These are phyloP conservation scores for Malaclemys terrapin DNA, from an alignment of 2,113 vertebrate genomes.

Conservation along the genomic window DNA sequence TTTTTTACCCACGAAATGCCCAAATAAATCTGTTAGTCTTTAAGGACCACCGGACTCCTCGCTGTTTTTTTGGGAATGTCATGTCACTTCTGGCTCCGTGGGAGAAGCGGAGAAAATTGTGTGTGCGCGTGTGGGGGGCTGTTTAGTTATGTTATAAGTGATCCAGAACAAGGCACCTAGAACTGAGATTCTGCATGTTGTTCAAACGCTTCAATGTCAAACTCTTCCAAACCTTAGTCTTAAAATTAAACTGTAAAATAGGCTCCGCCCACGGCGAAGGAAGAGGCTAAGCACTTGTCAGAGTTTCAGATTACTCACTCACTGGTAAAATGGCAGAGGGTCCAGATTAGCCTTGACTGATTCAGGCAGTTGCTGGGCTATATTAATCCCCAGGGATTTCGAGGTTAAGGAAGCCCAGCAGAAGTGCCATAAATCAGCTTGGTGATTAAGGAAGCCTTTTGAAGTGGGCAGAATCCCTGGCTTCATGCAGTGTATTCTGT, in stretches of 20 bases:
- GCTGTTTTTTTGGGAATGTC: too few species aligned
- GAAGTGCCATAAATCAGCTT: background rate
- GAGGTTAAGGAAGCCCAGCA: background rate
- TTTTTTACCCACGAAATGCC: background rate
- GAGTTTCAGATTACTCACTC: background rate
- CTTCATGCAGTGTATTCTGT: background rate
- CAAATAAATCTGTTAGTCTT: too few species aligned
- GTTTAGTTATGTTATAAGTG: background rate
- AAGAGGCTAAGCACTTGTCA: background rate
- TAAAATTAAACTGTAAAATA: background rate
- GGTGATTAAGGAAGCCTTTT: background rate
- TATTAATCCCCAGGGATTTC: background rate
- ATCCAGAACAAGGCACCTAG: background rate
- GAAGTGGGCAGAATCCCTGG: rapidly evolving
- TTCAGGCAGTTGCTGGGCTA: background rate
- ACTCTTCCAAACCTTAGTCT: background rate
- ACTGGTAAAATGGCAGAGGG: too few species aligned
- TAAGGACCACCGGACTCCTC: too few species aligned
- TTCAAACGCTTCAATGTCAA: rapidly evolving
- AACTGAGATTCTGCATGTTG: rapidly evolving
- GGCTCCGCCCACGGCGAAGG: background rate
- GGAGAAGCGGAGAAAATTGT: background rate
- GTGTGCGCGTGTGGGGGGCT: too few species aligned
- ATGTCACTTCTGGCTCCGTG: background rate
- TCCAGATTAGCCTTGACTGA: background rate